Conservation (phyloP, 2,888 invertebrate genomes). For the Tholera decimalis region DNA sequence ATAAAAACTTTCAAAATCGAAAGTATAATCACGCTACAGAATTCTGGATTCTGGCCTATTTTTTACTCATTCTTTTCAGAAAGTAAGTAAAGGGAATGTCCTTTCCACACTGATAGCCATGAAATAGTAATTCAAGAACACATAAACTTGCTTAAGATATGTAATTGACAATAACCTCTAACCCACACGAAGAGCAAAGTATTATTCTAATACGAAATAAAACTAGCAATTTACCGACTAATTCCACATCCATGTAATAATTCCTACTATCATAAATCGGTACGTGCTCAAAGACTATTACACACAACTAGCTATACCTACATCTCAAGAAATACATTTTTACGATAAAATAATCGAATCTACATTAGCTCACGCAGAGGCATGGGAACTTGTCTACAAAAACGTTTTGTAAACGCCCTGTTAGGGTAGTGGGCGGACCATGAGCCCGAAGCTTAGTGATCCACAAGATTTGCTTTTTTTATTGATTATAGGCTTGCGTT, state of each 20-base stretch:
- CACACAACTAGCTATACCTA: not conserved
- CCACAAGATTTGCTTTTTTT: too few relatives aligned
- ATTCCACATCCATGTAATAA: conserved; percentile 56
- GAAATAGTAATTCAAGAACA: conserved; percentile 12
- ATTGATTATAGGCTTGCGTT: too few relatives aligned
- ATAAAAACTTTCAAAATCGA: not conserved
- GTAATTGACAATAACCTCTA: conserved; percentile 33
- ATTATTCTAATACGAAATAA: conserved; percentile 26
- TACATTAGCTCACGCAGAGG: not conserved
- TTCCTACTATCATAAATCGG: conserved; percentile 48
- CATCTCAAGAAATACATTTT: not conserved
- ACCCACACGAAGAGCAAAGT: conserved; percentile 35
- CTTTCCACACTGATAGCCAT: not conserved
- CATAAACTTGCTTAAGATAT: conserved; percentile 9
- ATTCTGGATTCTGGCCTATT: not conserved
- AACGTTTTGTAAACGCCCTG: too few relatives aligned
- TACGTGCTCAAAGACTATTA: conserved; percentile 8
- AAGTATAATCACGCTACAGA: not conserved
- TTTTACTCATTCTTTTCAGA: not conserved
- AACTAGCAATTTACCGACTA: conserved; percentile 32
- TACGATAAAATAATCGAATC: not conserved
- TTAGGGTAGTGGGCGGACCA: too few relatives aligned
- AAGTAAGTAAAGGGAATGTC: not conserved
- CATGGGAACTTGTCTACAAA: not conserved
- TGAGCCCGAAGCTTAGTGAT: too few relatives aligned